Base-by-base conservation (phyloP, 2,888 invertebrate species). In the Pteria penguin region DNA sequence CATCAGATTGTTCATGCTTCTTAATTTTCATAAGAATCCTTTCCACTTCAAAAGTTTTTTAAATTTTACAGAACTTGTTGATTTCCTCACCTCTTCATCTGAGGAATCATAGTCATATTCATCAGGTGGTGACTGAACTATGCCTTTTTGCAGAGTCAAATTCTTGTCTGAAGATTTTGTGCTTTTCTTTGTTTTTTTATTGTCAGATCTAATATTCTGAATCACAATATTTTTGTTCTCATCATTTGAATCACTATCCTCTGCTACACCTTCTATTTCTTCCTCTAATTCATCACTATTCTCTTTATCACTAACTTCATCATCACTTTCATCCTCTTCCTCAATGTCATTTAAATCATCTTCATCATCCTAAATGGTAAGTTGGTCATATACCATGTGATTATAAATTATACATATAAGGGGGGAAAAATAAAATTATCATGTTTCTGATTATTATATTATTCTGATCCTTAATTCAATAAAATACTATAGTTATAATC, bases 101-200 rank as follows among this genome's bases (percentile, higher is more conserved):
- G 98, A 98, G 8, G 97, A 96, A 92, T 98, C 98, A 29, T 95
- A 94, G 2, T 94, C 94, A 82, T 94, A 95, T 88, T 97, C 97
- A 92, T 97, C 96, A 18, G 62, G 72, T 63, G 11, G 32, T 14
- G 24, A 55, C 1, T 45, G 61, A 60, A 26, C 62, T 45, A 57
- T 71, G 27, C 54, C 73, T 29, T 31, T 0, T n/a, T 27, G 4
- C n/a, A n/a, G n/a, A n/a, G n/a, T n/a, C n/a, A n/a, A n/a, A n/a
- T n/a, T n/a, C n/a, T n/a, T n/a, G n/a, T n/a, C n/a, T n/a, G n/a
- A n/a, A n/a, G n/a, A n/a, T n/a, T n/a, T n/a, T n/a, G n/a, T n/a
- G n/a, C n/a, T n/a, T 29, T 67, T 74, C 29, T 68, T 69, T 52
- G 61, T 33, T 69, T 67, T 62, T 60, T 70, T 29, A 4, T 62